Conservation (phyloP, 2,888 invertebrate species). For the Catonia carolina region DNA sequence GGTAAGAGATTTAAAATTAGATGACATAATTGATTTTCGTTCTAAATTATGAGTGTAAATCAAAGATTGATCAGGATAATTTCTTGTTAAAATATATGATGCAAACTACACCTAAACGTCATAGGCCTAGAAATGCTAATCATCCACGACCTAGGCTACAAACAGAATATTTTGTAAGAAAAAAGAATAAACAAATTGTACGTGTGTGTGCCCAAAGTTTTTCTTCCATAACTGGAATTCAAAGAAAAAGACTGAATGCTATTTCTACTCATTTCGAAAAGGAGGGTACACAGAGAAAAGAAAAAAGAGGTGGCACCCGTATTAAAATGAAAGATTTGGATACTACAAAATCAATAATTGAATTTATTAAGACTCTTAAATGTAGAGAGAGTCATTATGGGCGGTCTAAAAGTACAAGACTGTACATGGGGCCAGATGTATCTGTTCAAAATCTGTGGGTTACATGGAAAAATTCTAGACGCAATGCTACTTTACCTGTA, state of each 20-base stretch:
- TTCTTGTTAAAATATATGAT: constrained; percentile 5
- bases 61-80: constrained; percentile 7
- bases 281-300: too few species aligned
- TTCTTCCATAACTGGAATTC: neutral
- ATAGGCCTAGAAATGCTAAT: neutral
- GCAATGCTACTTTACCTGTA: neutral
- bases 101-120: neutral
- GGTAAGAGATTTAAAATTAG: neutral
- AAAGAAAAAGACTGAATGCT: constrained; percentile 2
- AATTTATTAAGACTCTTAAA: neutral
- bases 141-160: neutral
- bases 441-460: neutral
- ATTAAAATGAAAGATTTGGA: neutral
- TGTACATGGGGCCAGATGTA: neutral
- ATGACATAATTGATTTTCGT: constrained; percentile 1
- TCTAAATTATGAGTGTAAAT: constrained; percentile 5
- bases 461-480: neutral
- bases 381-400: neutral
- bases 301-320: neutral
- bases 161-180: constrained; percentile 8
- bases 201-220: constrained; percentile 2
- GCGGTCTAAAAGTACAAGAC: neutral
- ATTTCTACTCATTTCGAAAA: constrained; percentile 2
- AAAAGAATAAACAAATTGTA: too few species aligned
- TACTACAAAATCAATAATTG: too few species aligned